Evolutionary conservation across 1,140 invertebrate genomes (phyloP).

Genomic region (Cyrtorhinus lividipennis): DNA sequence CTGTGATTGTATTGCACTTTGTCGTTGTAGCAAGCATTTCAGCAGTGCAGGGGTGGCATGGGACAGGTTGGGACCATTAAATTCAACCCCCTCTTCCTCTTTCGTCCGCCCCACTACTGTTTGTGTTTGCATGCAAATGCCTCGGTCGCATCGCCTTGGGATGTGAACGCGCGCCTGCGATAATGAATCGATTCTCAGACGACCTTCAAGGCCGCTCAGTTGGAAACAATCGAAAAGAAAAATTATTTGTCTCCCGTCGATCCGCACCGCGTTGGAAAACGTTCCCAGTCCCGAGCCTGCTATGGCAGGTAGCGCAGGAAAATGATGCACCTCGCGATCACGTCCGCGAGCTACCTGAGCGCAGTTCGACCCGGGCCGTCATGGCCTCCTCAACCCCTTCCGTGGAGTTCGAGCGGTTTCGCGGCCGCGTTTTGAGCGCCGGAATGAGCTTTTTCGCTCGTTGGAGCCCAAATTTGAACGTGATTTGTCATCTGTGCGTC

Average conservation of each 20-base stretch:
- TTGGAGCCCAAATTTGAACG: background rate
- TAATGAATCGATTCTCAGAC: background rate
- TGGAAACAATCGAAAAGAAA: no score
- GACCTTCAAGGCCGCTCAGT: background rate
- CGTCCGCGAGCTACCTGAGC: background rate
- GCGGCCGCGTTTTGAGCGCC: background rate
- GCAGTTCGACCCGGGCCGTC: background rate
- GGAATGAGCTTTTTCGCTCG: background rate
- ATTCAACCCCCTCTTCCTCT: no score
- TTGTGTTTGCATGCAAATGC: no score
- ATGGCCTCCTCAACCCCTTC: background rate
- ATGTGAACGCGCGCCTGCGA: background rate
- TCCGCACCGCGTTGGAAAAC: background rate
- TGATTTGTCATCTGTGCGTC: background rate
- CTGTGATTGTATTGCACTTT: no score
- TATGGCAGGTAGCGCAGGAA: background rate
- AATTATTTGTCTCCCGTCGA: background rate
- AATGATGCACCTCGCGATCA: background rate
- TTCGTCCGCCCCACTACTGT: no score
- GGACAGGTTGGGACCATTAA: no score
- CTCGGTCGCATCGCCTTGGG: no score
- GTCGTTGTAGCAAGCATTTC: no score
- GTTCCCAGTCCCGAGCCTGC: background rate
- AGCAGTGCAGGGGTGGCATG: no score
- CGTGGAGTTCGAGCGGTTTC: background rate